A percentile compares a stretch with the other conserved stretches of the same genome.
These are phyloP conservation scores for Lithobates pipiens DNA, from an alignment of 2,797 vertebrate species.

Conservation along the genomic window DNA sequence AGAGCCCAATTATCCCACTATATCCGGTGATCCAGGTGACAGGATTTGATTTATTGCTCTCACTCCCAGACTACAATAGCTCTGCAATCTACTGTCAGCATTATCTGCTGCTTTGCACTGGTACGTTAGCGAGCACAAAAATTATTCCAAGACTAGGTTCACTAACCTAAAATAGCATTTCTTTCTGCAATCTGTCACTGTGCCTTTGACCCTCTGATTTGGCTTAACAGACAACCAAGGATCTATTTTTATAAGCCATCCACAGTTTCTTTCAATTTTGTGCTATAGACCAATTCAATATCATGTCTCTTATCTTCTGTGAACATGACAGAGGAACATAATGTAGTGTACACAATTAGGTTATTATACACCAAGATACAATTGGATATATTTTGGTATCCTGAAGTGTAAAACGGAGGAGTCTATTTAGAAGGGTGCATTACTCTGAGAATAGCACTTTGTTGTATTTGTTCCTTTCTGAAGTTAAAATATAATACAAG, in stretches of 20 bases:
- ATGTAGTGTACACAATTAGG: background rate
- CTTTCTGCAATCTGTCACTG: conserved; percentile 39
- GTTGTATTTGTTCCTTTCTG: background rate
- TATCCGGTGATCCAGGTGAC: conserved; percentile 61
- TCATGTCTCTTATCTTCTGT: background rate
- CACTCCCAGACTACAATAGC: conserved; percentile 54
- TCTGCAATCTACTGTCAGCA: conserved; percentile 52
- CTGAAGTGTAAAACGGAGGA: background rate
- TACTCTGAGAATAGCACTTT: background rate
- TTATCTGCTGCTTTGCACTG: conserved; percentile 52
- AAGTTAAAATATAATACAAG: background rate
- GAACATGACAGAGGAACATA: background rate
- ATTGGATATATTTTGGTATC: background rate
- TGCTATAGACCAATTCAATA: conserved; percentile 28
- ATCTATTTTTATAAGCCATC: conserved; percentile 36
- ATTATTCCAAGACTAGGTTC: conserved; percentile 55
- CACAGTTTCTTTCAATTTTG: conserved; percentile 17
- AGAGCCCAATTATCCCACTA: conserved; percentile 62
- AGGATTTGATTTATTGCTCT: conserved; percentile 62
- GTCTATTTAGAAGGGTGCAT: background rate
- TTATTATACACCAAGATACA: background rate
- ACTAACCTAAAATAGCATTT: conserved; percentile 49
- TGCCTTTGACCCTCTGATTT: conserved; percentile 38
- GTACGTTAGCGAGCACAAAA: conserved; percentile 43
- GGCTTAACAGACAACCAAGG: conserved; percentile 34